Base-by-base conservation (phyloP, 1,140 invertebrate species). In the Neelides sp. region DNA sequence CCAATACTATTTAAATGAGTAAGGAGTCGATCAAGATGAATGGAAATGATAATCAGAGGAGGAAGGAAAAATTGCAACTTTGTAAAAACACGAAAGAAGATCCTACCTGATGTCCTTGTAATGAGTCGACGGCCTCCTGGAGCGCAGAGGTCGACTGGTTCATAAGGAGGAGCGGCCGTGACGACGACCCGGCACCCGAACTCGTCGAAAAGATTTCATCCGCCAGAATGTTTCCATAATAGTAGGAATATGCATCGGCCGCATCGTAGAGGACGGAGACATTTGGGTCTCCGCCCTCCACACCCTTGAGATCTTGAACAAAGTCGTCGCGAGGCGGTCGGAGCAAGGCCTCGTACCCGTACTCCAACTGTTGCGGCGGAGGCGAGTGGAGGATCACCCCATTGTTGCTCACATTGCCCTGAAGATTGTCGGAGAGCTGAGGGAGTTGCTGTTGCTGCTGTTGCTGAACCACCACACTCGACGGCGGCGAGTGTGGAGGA, bases 201-300 rank as follows among this genome's bases (percentile, higher is more conserved):
- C 35, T 23, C 3, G 12, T 7, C 13, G 19, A 10, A 42, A 60
- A 57, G 40, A 57, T 57, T 22, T 60, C 58, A 48, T 61, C 59
- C 15, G 19, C 40, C 24, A n/a, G 30, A 36, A 56, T 54, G 39
- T 55, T 57, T 13, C 52, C 52, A 36, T 61, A 57, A 24, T 61
- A 61, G 22, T 57, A 61, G 2, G 48, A 43, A 24, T 55, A 57
- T 15, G 51, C 24, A 28, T 61, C 52, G 7, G 15, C 35, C 7
- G 49, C 8, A 19, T 57, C 55, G 27, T 61, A 57, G 10, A 52
- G 36, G 22, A 57, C 47, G 17, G 48, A 36, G 10, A 53, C 48
- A 34, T 37, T 57, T 5, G 50, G 50, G 26, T 57, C 55, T 17
- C 50, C 45, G 2, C 36, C 41, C 17, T 46, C 35, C 50, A 48